Evolutionary conservation across 2,888 invertebrate species (phyloP).

Genomic region (Polydrusus pterygomalis): DNA sequence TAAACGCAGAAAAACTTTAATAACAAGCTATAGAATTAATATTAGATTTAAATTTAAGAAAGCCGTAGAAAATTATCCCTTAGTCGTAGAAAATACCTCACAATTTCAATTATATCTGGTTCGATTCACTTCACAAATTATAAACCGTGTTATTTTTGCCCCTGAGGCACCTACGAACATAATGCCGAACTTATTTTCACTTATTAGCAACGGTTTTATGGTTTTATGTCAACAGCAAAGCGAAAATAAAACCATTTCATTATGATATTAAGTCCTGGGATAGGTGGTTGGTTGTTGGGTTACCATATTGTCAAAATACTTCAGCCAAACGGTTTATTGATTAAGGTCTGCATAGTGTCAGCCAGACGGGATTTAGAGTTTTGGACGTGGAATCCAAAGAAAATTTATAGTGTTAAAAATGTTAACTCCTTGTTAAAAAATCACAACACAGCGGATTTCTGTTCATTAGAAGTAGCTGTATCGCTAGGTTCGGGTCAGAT

Average conservation of each 20-base stretch:
- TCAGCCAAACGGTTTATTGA: too few species aligned
- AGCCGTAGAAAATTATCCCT: neutral
- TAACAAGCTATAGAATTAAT: neutral
- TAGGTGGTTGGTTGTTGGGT: neutral
- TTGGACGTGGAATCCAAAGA: too few species aligned
- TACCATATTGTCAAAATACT: too few species aligned
- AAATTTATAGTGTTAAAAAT: too few species aligned
- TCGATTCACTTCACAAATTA: conserved; percentile 26
- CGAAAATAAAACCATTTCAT: conserved; percentile 29
- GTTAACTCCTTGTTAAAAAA: too few species aligned
- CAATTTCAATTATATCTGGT: conserved; percentile 34
- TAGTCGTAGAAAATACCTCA: conserved; percentile 23
- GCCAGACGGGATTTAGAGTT: too few species aligned
- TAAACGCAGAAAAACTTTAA: neutral
- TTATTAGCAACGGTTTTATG: conserved; percentile 27
- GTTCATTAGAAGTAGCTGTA: too few species aligned
- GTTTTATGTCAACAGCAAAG: conserved; percentile 30
- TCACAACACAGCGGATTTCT: too few species aligned
- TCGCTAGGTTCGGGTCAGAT: too few species aligned
- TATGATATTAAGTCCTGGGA: neutral
- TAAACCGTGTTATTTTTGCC: conserved; percentile 36
- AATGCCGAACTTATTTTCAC: conserved; percentile 32
- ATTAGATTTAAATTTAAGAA: neutral
- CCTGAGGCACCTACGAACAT: conserved; percentile 28
- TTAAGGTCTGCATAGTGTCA: too few species aligned